These are phyloP conservation scores for Drosophila rubida DNA, from an alignment of 2,888 invertebrate genomes.

Conservation along the genomic window DNA sequence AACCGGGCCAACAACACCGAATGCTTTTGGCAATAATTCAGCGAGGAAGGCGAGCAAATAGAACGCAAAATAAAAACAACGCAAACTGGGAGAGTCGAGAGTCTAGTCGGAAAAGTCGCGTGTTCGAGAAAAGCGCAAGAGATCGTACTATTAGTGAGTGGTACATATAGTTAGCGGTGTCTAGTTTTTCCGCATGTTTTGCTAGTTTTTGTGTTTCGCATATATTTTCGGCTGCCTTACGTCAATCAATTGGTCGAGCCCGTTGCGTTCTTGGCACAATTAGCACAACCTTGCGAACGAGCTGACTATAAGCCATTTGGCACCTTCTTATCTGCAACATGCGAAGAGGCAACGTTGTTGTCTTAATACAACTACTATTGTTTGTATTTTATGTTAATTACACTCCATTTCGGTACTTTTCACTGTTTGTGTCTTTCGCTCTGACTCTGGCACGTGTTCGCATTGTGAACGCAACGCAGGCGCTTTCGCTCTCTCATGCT, in stretches of 20 bases:
- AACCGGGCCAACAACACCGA: slow-evolving; percentile 31
- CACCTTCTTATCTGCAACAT: slow-evolving; percentile 27
- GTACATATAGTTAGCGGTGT: slow-evolving; percentile 11
- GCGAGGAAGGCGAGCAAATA: slow-evolving; percentile 4
- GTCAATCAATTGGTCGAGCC: slow-evolving; percentile 46
- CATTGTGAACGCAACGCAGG: background rate
- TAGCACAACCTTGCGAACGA: slow-evolving; percentile 61
- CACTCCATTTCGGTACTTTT: slow-evolving; percentile 6
- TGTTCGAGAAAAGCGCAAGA: slow-evolving; percentile 26
- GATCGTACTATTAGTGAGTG: slow-evolving; percentile 8
- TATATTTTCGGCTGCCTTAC: slow-evolving; percentile 44
- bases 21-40: slow-evolving; percentile 41
- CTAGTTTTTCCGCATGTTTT: slow-evolving; percentile 50
- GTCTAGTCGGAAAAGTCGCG: slow-evolving; percentile 24
- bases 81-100: background rate
- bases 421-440: slow-evolving; percentile 7
- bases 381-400: slow-evolving; percentile 15
- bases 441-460: slow-evolving; percentile 36
- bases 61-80: slow-evolving; percentile 7
- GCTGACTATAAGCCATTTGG: slow-evolving; percentile 20
- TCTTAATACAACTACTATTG: background rate
- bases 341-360: background rate
- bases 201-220: background rate
- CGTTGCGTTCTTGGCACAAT: slow-evolving; percentile 68
- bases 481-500: slow-evolving; percentile 5